Evolutionary conservation across 2,113 vertebrate species (phyloP), one percentile per base, ranked within the genome.

Genomic region (Siniperca chuatsi): DNA sequence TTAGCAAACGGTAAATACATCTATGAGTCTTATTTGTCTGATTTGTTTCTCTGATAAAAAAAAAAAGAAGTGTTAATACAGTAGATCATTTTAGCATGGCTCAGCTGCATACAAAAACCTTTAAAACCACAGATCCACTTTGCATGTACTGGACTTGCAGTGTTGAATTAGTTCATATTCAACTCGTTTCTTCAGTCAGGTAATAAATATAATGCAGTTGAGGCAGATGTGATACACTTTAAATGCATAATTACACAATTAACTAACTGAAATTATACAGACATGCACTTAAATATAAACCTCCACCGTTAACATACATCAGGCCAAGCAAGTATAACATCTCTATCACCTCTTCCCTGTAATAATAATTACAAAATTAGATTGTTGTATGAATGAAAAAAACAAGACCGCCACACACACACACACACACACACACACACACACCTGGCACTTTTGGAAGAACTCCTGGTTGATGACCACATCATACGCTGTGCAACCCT

Each of bases 401-500:
- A 44, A 65, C 12, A 65, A 57, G 2, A 11, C 46, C 29, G 29
- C 29, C 37, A 40, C 37, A 40, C 37, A 75, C 23, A 62, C 58
- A 40, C 11, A 60, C 13, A 40, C 12, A 72, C 85, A 72, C 46
- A 93, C 97, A 40, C 11, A 60, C 13, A 40, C 12, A 72, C 85
- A 72, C 46, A 93, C 97, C 97, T 96, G 96, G 72, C 97, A 96
- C 90, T 94, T 96, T 86, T 94, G 92, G 90, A 97, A 98, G 90
- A 98, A 98, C 54, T 94, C 93, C 67, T 95, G 94, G 92, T 96
- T 97, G 90, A 98, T 96, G 72, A 97, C 96, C 0, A 98, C 96
- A 6, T 98, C 97, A 8, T 97, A 98, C 0, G 96, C 97, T 3
- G 96, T 96, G 85, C 97, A 98, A 16, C 95, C 95, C 61, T 96